Percentiles rank a stretch among this genome's conserved stretches.
Evolutionary conservation across 2,888 invertebrate species (phyloP).

Genomic region (Bimastos eiseni): DNA sequence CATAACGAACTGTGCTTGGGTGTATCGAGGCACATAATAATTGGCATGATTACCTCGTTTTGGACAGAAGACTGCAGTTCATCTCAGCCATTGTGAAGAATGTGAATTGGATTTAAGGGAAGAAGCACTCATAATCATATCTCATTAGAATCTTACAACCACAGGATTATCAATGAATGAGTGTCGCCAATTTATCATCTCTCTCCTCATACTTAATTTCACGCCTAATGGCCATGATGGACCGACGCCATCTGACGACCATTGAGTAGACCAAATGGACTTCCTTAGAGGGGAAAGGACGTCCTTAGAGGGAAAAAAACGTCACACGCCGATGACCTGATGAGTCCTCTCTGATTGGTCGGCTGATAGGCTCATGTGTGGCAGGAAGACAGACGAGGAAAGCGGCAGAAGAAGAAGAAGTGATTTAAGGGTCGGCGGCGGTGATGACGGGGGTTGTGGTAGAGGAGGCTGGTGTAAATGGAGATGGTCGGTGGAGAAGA

Average conservation of each 20-base stretch:
- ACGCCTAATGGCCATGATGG: neutral
- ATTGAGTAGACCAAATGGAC: neutral
- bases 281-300: neutral
- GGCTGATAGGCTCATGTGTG: neutral
- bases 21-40: neutral
- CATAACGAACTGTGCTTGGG: neutral
- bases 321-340: neutral
- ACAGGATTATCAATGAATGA: neutral
- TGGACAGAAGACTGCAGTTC: no score
- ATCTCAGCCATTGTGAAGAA: no score
- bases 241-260: no score
- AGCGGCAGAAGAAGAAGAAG: no score
- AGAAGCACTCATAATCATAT: no score
- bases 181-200: slow-evolving; percentile 15
- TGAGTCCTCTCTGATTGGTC: neutral
- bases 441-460: neutral
- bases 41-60: neutral
- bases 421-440: no score
- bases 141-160: neutral
- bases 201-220: neutral
- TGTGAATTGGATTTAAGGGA: neutral
- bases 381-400: no score
- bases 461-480: neutral
- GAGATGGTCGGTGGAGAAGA: slow-evolving; percentile 2
- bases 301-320: neutral